Conservation (phyloP, 1,140 invertebrate species). For the Protaetia brevitarsis region DNA sequence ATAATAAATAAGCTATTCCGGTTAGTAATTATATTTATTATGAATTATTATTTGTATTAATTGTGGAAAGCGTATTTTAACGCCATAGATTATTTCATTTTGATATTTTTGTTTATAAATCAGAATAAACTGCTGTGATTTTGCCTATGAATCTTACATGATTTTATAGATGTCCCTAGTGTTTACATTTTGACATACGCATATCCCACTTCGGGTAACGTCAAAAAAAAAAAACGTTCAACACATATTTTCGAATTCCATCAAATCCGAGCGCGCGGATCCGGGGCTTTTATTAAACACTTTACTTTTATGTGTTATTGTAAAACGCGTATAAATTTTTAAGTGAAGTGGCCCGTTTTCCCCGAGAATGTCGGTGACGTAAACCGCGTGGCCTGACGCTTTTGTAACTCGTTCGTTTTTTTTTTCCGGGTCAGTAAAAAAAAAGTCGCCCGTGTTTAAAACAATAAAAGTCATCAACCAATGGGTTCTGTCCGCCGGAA, state of each 20-base stretch:
- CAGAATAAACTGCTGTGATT: not conserved
- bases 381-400: not conserved
- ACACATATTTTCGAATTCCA: constrained; percentile 13
- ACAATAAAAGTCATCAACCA: constrained; percentile 30
- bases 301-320: constrained; percentile 28
- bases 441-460: constrained; percentile 26
- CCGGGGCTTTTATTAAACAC: constrained; percentile 1
- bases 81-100: not conserved
- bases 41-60: too few species aligned
- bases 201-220: not conserved
- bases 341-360: not conserved
- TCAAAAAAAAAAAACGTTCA: not conserved
- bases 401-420: constrained; percentile 21
- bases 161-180: not conserved
- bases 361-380: constrained; percentile 6
- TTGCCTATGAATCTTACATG: not conserved
- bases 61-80: too few species aligned
- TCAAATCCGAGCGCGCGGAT: not conserved
- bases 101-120: not conserved
- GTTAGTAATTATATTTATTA: too few species aligned
- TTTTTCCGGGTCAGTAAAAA: constrained; percentile 17
- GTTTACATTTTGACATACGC: not conserved
- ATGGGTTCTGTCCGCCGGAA: constrained; percentile 35
- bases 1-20: too few species aligned
- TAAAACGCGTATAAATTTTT: constrained; percentile 23